These are phyloP conservation scores for Podarcis muralis DNA, from an alignment of 2,113 vertebrate genomes.

Conservation along the genomic window DNA sequence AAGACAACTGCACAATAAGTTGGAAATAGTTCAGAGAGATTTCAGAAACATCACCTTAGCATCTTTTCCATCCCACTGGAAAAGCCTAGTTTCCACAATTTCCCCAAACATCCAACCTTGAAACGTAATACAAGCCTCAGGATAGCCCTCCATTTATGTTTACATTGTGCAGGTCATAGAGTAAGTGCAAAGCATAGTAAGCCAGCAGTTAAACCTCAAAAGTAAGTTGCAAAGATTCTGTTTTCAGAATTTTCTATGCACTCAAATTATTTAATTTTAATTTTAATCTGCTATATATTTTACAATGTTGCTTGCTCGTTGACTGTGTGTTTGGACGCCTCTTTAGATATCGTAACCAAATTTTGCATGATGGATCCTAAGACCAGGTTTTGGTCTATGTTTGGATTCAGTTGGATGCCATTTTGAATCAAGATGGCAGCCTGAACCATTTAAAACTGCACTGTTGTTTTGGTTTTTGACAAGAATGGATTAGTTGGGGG, in stretches of 20 bases:
- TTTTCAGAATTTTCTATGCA: not conserved
- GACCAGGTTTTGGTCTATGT: too few relatives aligned
- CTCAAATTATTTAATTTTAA: not conserved
- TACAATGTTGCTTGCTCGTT: too few relatives aligned
- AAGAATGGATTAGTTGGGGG: not conserved
- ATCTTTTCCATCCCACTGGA: not conserved
- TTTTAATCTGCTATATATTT: not conserved
- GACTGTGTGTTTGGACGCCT: too few relatives aligned
- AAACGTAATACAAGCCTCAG: not conserved
- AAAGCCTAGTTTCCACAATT: not conserved
- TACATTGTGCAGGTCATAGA: not conserved
- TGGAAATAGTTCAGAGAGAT: slow-evolving; percentile 40
- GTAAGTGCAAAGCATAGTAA: not conserved
- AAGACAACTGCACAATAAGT: slow-evolving; percentile 28
- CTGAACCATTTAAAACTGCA: too few relatives aligned
- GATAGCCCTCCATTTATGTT: not conserved
- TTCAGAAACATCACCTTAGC: not conserved
- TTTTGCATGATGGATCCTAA: too few relatives aligned
- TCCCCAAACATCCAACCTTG: not conserved
- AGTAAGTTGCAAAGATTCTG: not conserved
- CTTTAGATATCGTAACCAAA: too few relatives aligned
- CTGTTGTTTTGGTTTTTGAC: not conserved
- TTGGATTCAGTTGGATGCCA: too few relatives aligned
- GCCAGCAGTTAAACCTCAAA: not conserved
- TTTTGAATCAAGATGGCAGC: too few relatives aligned